These are phyloP conservation scores for Zygogramma bicolorata DNA, from an alignment of 2,888 invertebrate species.

Conservation along the genomic window DNA sequence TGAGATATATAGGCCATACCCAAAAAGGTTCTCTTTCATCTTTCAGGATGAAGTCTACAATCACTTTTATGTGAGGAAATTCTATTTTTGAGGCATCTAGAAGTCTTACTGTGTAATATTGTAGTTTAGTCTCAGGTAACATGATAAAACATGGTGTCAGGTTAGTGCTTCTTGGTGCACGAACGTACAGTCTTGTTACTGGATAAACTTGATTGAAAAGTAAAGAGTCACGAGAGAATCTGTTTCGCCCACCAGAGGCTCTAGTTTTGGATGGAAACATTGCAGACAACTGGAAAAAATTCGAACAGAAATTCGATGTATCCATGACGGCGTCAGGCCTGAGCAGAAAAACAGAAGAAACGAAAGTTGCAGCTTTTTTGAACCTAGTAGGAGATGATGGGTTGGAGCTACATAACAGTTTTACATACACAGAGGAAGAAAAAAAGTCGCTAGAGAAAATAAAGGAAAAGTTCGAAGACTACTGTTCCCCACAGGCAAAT, in stretches of 20 bases:
- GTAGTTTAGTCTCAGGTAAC: no score
- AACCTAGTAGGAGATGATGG: constrained; percentile 44
- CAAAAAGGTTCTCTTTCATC: no score
- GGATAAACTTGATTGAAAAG: no score
- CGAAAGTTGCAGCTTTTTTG: constrained; percentile 29
- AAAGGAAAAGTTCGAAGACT: constrained; percentile 25
- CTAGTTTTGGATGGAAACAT: constrained; percentile 30
- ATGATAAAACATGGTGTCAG: no score
- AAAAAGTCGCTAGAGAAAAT: not conserved
- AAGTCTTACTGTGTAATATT: no score
- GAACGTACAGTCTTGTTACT: no score
- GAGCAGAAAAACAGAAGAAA: constrained; percentile 10
- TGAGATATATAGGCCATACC: no score
- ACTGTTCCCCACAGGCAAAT: constrained; percentile 32
- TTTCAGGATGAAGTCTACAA: no score
- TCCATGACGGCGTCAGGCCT: constrained; percentile 33
- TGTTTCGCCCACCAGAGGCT: constrained; percentile 26
- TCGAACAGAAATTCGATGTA: constrained; percentile 34
- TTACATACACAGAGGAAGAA: constrained; percentile 13
- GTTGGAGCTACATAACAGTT: constrained; percentile 37
- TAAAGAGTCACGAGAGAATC: no score
- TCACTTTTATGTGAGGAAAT: no score
- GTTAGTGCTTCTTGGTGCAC: no score
- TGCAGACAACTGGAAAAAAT: constrained; percentile 34
- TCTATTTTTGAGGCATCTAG: no score